Base-by-base conservation (phyloP, 2,113 vertebrate genomes). In the Brachyistius frenatus region DNA sequence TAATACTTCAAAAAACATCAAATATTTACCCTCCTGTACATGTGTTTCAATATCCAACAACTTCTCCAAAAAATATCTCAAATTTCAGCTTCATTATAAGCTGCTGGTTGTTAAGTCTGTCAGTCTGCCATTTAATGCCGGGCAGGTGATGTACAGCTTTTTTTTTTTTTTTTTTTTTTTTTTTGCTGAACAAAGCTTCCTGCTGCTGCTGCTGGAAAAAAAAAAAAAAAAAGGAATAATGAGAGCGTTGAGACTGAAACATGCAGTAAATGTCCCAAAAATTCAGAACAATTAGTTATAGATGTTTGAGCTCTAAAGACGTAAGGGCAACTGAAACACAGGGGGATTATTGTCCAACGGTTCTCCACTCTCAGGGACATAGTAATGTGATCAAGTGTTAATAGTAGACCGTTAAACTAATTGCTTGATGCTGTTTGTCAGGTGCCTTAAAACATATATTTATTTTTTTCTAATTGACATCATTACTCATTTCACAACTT, bases 251-350 rank as follows among this genome's bases (percentile, higher is more conserved):
- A 57, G 32, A 62, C 46, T 39, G 30, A 82, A 46, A 47, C 46
- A 57, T 39, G 15, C 6, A 30, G n/a, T 32, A 41, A 64, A 55
- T 75, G 30, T 57, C 15, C 23, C 13, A 9, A 53, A 49, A 66
- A 60, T 71, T 61, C 31, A 46, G 35, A 46, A 63, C n/a, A 71
- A 57, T 58, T 79, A 54, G 41, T 33, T 60, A 65, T n/a, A 70
- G 33, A 74, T n/a, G 46, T 56, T 46, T 62, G 56, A 64, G n/a
- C 8, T 56, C 14, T 11, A 47, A 5, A 52, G 44, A 66, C 14
- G 16, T 15, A 7, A 36, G 46, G 33, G 32, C 52, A 55, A 30
- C 32, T 15, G 2, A 41, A 39, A 23, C 23, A 23, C 23, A 23
- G 23, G 23, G 23, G 23, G 23, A 23, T 23, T 23, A 23, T 23